Conservation (phyloP, 1,140 invertebrate species). For the Drosophila insularis region DNA sequence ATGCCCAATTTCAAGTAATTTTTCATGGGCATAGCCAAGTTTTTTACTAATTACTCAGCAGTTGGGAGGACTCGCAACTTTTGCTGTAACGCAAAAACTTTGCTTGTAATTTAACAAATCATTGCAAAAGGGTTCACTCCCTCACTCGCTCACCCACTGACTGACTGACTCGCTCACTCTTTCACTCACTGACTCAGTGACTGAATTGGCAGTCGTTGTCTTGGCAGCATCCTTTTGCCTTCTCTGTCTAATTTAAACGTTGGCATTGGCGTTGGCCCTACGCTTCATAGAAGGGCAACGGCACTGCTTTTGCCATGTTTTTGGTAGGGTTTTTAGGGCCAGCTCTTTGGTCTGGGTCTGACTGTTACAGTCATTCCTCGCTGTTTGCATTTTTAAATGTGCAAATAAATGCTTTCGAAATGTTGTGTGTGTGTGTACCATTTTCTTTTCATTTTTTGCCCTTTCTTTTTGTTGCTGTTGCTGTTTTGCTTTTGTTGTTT, state of each 20-base stretch:
- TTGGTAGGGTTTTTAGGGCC: slow-evolving; percentile 15
- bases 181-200: slow-evolving; percentile 10
- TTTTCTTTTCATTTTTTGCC: slow-evolving; percentile 23
- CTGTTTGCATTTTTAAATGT: slow-evolving; percentile 67
- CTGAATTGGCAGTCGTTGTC: slow-evolving; percentile 34
- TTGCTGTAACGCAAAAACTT: slow-evolving; percentile 48
- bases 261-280: neutral
- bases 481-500: neutral
- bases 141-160: neutral
- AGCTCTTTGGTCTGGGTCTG: neutral
- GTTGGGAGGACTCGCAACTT: slow-evolving; percentile 13
- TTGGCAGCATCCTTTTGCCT: slow-evolving; percentile 45
- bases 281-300: neutral
- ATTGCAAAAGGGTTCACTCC: slow-evolving; percentile 51
- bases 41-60: slow-evolving; percentile 65
- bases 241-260: slow-evolving; percentile 22
- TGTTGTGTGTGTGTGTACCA: slow-evolving; percentile 45
- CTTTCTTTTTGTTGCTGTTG: neutral
- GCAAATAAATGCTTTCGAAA: slow-evolving; percentile 61
- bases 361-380: slow-evolving; percentile 41
- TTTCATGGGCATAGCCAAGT: slow-evolving; percentile 67
- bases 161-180: slow-evolving; percentile 8
- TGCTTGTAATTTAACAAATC: slow-evolving; percentile 66
- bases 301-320: slow-evolving; percentile 3
- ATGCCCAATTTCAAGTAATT: slow-evolving; percentile 69